phyloP scores from a whole-genome alignment of 2,888 invertebrate genomes.

The Ceratothoa steindachneri region DNA sequence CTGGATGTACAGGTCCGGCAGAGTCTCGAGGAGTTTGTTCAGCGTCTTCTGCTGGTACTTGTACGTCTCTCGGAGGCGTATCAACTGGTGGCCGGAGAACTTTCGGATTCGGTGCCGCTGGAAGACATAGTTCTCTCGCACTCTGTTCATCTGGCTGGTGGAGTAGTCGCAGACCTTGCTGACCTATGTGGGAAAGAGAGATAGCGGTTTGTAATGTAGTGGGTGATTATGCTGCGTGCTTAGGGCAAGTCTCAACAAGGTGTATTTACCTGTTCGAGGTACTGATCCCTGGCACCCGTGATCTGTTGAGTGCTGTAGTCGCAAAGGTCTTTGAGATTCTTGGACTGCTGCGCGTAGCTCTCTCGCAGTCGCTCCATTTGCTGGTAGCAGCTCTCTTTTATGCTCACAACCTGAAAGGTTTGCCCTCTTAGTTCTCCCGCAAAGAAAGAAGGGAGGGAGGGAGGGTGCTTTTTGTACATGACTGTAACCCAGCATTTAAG shows the following conservation, averaged over 20 bases:
- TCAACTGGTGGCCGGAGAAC: constrained; percentile 87
- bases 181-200: constrained; percentile 63
- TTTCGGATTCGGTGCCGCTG: constrained; percentile 90
- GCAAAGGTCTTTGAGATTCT: constrained; percentile 77
- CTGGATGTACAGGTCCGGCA: constrained; percentile 84
- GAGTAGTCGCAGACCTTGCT: constrained; percentile 89
- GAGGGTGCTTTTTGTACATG: too few species aligned
- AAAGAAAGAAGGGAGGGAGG: too few species aligned
- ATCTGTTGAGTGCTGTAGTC: constrained; percentile 80
- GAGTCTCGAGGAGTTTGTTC: constrained; percentile 86
- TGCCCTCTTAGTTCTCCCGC: constrained; percentile 1
- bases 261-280: constrained; percentile 75
- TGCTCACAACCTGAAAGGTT: constrained; percentile 67
- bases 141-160: constrained; percentile 83
- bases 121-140: constrained; percentile 90
- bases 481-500: too few species aligned
- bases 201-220: not conserved
- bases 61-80: constrained; percentile 83
- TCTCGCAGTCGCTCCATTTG: constrained; percentile 91
- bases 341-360: constrained; percentile 82
- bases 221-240: not conserved
- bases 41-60: constrained; percentile 93
- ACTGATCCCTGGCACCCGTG: constrained; percentile 80
- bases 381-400: constrained; percentile 87
- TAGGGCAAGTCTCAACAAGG: not conserved